These are phyloP conservation scores for Tachina grossa DNA, from an alignment of 2,888 invertebrate genomes.

Conservation along the genomic window DNA sequence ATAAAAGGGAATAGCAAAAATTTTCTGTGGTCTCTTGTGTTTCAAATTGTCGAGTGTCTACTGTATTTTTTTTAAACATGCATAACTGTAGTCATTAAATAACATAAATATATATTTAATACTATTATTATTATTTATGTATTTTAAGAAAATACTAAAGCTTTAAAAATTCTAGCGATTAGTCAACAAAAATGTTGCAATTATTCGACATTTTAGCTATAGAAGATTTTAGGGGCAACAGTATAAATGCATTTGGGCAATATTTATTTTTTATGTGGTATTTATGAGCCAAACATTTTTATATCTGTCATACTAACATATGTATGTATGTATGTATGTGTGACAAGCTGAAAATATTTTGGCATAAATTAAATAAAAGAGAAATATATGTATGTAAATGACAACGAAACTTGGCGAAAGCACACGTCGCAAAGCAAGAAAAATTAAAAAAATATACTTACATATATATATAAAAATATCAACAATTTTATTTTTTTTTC, in stretches of 20 bases:
- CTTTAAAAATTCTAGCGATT: background rate
- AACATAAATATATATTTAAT: background rate
- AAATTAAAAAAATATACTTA: background rate
- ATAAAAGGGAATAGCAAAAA: too few relatives aligned
- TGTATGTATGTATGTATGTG: background rate
- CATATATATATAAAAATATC: background rate
- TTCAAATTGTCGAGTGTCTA: too few relatives aligned
- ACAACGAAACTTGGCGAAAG: slow-evolving; percentile 46
- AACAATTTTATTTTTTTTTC: too few relatives aligned
- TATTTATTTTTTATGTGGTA: background rate
- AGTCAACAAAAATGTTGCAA: slow-evolving; percentile 17
- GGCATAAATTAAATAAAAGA: slow-evolving; percentile 33
- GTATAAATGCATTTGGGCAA: background rate
- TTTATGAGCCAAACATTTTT: too few relatives aligned
- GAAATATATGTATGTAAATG: background rate
- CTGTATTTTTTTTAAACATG: background rate
- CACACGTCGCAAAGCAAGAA: slow-evolving; percentile 33
- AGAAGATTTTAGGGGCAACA: background rate
- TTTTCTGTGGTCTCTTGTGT: too few relatives aligned
- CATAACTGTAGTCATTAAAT: background rate
- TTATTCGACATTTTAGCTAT: background rate
- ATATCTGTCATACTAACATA: too few relatives aligned
- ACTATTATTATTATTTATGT: background rate
- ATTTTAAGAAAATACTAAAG: background rate
- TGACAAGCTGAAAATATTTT: slow-evolving; percentile 44